Evolutionary conservation across 2,113 vertebrate genomes (phyloP), one percentile per base, ranked within the genome.

Genomic region (Rhea americana): DNA sequence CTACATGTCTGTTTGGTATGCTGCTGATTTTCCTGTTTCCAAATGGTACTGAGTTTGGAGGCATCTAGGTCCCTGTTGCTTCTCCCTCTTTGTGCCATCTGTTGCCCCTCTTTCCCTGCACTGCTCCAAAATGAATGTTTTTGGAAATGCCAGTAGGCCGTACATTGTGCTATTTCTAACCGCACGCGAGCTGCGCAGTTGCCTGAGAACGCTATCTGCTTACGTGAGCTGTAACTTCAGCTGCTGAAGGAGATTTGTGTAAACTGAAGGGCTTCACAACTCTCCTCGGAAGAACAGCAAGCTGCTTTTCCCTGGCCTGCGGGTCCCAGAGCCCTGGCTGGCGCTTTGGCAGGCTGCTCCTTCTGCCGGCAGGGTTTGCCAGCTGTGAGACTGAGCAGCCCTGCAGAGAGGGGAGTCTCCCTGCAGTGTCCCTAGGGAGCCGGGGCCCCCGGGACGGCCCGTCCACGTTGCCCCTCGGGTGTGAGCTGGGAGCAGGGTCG

Each of bases 41-140:
- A 0, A 14, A 7, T 9, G 62, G 0, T 4, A 0, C 82, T 43
- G 58, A 22, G 0, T 22, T 9, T 50, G 61, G 50, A 39, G 81
- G 6, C 41, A 2, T 4, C 30, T 2, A 0, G 37, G 0, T 12
- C 59, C 0, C 0, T 25, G 28, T 87, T 53, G 70, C 51, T 28
- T 9, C 41, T 73, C 48, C 79, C 50, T 2, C 4, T 2, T 25
- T 1, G 26, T 70, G 77, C 37, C 18, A 1, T 19, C 50, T n/a
- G 1, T 13, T 47, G 68, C 81, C 77, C 66, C 48, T 48, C 25
- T 67, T 35, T 18, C 11, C 13, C 18, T 35, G 6, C 6, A 0
- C 25, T 9, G 51, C 50, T 68, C 10, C 55, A 45, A 5, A 68
- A 9, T 1, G 0, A 65, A 9, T 1, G 0, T 45, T 45, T 21